Evolutionary conservation across 2,113 vertebrate genomes (phyloP).

Genomic region (Sisor rabdophorus): DNA sequence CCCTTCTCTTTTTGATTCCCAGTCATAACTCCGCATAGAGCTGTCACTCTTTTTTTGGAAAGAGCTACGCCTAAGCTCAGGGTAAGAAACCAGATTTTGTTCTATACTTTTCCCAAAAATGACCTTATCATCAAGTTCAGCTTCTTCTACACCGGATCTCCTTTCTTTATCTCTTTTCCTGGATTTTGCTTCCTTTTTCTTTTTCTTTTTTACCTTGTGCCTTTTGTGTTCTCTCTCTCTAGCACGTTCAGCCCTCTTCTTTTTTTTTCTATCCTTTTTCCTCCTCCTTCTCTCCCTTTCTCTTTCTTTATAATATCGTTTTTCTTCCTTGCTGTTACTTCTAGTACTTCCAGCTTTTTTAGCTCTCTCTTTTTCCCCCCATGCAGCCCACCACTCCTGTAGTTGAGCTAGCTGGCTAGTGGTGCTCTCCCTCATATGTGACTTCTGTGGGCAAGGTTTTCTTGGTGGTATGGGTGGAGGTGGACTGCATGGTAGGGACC

Average conservation of each 20-base stretch:
- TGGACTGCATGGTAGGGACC: conserved; percentile 70
- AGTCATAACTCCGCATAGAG: conserved; percentile 67
- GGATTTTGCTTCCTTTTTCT: conserved; percentile 66
- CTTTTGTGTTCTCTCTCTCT: conserved; percentile 68
- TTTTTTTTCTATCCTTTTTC: conserved; percentile 72
- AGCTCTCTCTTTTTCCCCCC: conserved; percentile 66
- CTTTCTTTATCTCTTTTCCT: conserved; percentile 60
- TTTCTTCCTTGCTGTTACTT: conserved; percentile 57
- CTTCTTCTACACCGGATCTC: conserved; percentile 63
- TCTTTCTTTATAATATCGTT: conserved; percentile 68
- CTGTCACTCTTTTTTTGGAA: conserved; percentile 70
- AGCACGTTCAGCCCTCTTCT: conserved; percentile 69
- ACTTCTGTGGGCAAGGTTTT: conserved; percentile 63
- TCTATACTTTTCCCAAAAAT: conserved; percentile 60
- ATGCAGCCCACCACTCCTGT: conserved; percentile 75
- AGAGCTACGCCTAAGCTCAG: conserved; percentile 63
- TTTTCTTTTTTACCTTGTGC: conserved; percentile 71
- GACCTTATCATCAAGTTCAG: conserved; percentile 63
- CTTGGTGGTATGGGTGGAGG: conserved; percentile 74
- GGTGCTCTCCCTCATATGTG: conserved; percentile 58
- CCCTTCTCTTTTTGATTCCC: conserved; percentile 64
- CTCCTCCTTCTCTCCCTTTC: conserved; percentile 68
- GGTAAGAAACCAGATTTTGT: conserved; percentile 64
- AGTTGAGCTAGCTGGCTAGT: conserved; percentile 69
- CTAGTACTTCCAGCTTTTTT: conserved; percentile 38